Conservation (phyloP, 2,888 invertebrate genomes). For the Chrysodeixis includens region DNA sequence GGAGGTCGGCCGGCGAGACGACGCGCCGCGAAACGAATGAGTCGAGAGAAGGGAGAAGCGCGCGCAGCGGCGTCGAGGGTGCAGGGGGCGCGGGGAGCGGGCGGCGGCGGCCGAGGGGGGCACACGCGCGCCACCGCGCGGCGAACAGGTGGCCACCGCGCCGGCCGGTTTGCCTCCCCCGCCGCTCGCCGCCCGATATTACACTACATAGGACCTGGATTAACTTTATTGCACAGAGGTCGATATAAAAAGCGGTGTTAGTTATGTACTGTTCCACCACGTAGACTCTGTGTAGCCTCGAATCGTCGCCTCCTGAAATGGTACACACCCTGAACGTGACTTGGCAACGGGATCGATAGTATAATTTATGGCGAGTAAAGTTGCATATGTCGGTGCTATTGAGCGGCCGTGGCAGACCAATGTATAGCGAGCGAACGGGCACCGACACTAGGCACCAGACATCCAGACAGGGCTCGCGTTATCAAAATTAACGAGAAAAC, state of each 20-base stretch:
- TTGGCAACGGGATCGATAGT: slow-evolving; percentile 79
- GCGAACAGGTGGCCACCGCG: slow-evolving; percentile 83
- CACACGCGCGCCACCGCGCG: slow-evolving; percentile 71
- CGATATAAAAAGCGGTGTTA: slow-evolving; percentile 75
- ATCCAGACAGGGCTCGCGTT: slow-evolving; percentile 10
- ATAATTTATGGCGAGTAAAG: slow-evolving; percentile 63
- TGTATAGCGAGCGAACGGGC: slow-evolving; percentile 29
- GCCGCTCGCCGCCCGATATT: slow-evolving; percentile 71
- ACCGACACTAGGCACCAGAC: slow-evolving; percentile 20
- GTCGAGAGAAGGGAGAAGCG: slow-evolving; percentile 82
- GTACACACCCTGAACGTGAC: slow-evolving; percentile 76
- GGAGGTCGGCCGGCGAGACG: slow-evolving; percentile 83
- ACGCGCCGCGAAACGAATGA: slow-evolving; percentile 88
- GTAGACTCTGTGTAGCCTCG: slow-evolving; percentile 55
- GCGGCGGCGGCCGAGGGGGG: slow-evolving; percentile 49
- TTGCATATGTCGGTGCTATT: slow-evolving; percentile 54
- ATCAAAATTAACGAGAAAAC: slow-evolving; percentile 19
- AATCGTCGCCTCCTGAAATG: slow-evolving; percentile 65
- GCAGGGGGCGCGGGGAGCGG: slow-evolving; percentile 49
- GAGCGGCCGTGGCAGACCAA: slow-evolving; percentile 36
- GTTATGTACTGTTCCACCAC: slow-evolving; percentile 62
- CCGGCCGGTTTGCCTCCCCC: slow-evolving; percentile 75
- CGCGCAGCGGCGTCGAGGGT: slow-evolving; percentile 73
- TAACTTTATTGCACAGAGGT: slow-evolving; percentile 81
- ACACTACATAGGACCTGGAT: slow-evolving; percentile 83